These are phyloP conservation scores for Palaemon carinicauda DNA, from an alignment of 1,140 invertebrate species.

Conservation along the genomic window DNA sequence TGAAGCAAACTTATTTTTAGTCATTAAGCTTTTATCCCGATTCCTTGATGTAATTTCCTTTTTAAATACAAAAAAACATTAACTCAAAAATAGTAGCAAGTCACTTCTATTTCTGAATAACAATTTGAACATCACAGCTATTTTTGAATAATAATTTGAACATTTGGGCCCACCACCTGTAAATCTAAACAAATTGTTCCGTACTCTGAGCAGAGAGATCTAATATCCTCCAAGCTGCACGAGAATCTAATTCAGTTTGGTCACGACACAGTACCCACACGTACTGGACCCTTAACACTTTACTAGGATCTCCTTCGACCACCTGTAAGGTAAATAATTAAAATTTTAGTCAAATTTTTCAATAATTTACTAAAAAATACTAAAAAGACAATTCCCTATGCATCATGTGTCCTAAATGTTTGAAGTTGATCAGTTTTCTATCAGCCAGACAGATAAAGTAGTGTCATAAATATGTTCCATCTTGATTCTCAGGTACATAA, in stretches of 20 bases:
- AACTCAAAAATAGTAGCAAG: no score
- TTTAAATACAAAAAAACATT: no score
- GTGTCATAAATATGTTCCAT: no score
- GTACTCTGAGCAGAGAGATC: constrained; percentile 89
- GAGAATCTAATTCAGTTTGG: constrained; percentile 90
- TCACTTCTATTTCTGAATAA: background rate
- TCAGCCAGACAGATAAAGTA: no score
- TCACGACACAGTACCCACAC: constrained; percentile 98
- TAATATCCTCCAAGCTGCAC: constrained; percentile 94
- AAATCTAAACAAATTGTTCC: constrained; percentile 85
- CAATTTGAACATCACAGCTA: background rate
- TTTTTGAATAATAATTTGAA: background rate
- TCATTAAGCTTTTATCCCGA: no score
- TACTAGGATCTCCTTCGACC: constrained; percentile 94
- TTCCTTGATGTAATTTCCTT: no score
- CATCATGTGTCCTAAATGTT: no score
- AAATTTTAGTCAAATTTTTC: background rate
- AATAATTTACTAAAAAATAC: no score
- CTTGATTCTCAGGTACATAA: no score
- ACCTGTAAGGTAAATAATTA: constrained; percentile 35
- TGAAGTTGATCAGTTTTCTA: no score
- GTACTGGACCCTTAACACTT: constrained; percentile 91
- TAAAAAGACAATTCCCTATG: no score
- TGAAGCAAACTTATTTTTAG: no score
- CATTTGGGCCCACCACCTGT: background rate